Conservation (phyloP, 2,888 invertebrate species). For the Anodontia alba region DNA sequence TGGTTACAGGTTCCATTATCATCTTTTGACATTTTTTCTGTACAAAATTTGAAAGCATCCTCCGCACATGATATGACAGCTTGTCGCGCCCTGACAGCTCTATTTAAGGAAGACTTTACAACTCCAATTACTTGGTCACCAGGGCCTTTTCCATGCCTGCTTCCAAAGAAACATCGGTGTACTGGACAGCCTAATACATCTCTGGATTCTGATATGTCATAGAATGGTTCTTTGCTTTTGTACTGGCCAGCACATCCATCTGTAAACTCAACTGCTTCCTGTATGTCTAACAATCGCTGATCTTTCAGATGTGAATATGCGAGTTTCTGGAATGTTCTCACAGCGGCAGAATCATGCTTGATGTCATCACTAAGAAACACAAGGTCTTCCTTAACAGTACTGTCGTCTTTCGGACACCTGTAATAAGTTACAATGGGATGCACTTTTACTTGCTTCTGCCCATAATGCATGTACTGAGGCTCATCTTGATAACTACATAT, state of each 20-base stretch:
- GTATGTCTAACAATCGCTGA: background rate
- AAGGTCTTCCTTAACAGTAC: constrained; percentile 23
- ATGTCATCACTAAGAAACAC: constrained; percentile 39
- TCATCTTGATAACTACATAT: constrained; percentile 35
- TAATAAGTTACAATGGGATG: constrained; percentile 37
- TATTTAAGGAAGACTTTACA: too few species aligned
- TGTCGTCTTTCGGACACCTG: constrained; percentile 25
- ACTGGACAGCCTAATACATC: too few species aligned
- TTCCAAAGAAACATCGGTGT: constrained; percentile 39
- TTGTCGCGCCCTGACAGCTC: constrained; percentile 37
- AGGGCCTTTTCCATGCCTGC: constrained; percentile 42
- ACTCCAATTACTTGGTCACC: constrained; percentile 40
- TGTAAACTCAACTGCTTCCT: constrained; percentile 38
- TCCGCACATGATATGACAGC: constrained; percentile 36
- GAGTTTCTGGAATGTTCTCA: constrained; percentile 22
- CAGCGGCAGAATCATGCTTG: constrained; percentile 32
- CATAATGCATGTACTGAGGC: constrained; percentile 35
- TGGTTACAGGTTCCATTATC: constrained; percentile 44
- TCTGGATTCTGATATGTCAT: too few species aligned
- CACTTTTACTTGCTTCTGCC: constrained; percentile 36
- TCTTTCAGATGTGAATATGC: constrained; percentile 13
- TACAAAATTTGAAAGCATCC: constrained; percentile 31
- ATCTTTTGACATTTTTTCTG: too few species aligned
- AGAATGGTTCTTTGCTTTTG: constrained; percentile 42
- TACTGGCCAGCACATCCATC: constrained; percentile 43